Base-by-base conservation (phyloP, 2,797 vertebrate species). In the Propithecus deckenii region DNA sequence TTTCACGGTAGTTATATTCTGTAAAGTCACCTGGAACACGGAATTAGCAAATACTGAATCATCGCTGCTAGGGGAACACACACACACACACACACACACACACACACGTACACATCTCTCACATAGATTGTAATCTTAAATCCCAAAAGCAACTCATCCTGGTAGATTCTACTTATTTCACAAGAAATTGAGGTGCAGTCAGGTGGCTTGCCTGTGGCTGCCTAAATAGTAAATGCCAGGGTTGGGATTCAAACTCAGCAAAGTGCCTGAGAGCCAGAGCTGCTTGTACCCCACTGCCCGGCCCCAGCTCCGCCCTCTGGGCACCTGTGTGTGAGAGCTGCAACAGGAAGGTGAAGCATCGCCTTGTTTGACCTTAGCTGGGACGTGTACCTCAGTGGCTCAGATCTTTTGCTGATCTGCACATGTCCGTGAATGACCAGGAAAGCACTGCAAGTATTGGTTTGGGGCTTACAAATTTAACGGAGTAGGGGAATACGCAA, bases 151-250 rank as follows among this genome's bases (percentile, higher is more conserved):
- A 59, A 13, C 50, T 84, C 52, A 35, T 30, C 41, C 57, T 72
- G 35, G 57, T 74, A 79, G 59, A 4, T 18, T 89, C 79, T 72
- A 32, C 75, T 46, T 65, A 35, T 80, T 63, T 91, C 52, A 72
- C 2, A 15, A 75, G 69, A 69, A 88, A 95, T 59, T 2, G 48
- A 79, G 22, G 23, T 71, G 71, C 43, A 59, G 9, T 25, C 43
- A 28, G n/a, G 28, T 78, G 52, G 59, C 41, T 74, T 93, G 89
- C 69, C 38, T 69, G 46, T 25, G 25, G 18, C 23, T 52, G 75
- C 32, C 25, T 23, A 28, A 38, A 18, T 46, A 28, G 23, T 35
- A 2, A 14, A 46, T 25, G 3, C 15, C 32, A 48, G 85, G 30
- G 41, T 14, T 79, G 63, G 30, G 43, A 57, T 63, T 76, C 55